phyloP scores from a whole-genome alignment of 2,113 vertebrate genomes.

The Cinclus mexicanus region DNA sequence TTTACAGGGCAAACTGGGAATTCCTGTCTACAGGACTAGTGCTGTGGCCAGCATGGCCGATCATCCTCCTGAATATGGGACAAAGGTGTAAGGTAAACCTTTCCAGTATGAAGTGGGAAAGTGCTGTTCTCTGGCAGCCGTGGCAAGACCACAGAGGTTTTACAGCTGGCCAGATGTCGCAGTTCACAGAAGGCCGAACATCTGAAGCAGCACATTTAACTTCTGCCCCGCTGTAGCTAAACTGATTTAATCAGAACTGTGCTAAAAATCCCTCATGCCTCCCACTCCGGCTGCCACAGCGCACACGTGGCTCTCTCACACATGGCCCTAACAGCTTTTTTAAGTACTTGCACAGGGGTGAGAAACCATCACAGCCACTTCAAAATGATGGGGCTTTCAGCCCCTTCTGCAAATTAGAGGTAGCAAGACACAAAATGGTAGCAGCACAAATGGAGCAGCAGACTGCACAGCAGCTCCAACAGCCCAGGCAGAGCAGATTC shows the following conservation, averaged over 20 bases:
- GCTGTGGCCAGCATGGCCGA: neutral
- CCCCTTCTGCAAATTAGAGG: neutral
- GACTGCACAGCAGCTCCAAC: neutral
- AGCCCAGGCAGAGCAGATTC: neutral
- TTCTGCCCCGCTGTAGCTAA: neutral
- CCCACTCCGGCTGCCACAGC: neutral
- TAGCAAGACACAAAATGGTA: slow-evolving; percentile 13
- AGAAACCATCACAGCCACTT: slow-evolving; percentile 48
- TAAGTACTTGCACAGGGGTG: neutral
- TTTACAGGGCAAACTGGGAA: neutral
- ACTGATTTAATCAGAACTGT: slow-evolving; percentile 23
- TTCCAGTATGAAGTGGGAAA: neutral
- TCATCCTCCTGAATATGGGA: neutral
- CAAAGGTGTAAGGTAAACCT: neutral
- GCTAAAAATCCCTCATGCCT: neutral
- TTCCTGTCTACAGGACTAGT: neutral
- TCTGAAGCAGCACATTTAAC: neutral
- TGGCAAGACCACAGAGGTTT: slow-evolving; percentile 7
- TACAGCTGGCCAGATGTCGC: slow-evolving; percentile 49
- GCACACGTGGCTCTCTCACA: neutral
- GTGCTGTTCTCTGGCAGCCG: neutral
- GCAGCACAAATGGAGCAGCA: neutral
- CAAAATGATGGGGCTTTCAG: neutral
- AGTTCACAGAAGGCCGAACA: slow-evolving; percentile 44
- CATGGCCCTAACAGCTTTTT: neutral